Percentiles rank a stretch among this genome's conserved stretches.
Evolutionary conservation across 1,140 invertebrate genomes (phyloP).

Genomic region (Aphaenogaster rudis): DNA sequence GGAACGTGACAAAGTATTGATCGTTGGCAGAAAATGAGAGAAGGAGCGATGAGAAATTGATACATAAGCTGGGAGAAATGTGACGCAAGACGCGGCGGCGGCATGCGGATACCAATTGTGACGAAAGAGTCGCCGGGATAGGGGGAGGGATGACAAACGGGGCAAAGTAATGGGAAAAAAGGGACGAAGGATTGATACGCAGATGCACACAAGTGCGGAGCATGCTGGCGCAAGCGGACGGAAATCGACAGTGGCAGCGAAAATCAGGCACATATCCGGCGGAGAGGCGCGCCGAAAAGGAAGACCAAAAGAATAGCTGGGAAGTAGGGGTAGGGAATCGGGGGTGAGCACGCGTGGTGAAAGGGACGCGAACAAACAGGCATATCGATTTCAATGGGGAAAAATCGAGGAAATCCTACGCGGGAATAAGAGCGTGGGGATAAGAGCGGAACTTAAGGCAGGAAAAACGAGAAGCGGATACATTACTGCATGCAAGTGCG

Average conservation of each 20-base stretch:
- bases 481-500: slow-evolving; percentile 58
- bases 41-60: slow-evolving; percentile 49
- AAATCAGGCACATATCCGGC: slow-evolving; percentile 41
- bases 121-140: slow-evolving; percentile 7
- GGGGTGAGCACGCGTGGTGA: slow-evolving; percentile 42
- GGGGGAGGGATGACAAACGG: slow-evolving; percentile 41
- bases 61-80: slow-evolving; percentile 40
- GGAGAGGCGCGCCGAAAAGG: slow-evolving; percentile 10
- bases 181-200: slow-evolving; percentile 42
- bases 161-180: slow-evolving; percentile 38
- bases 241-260: slow-evolving; percentile 56
- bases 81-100: slow-evolving; percentile 26
- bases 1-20: slow-evolving; percentile 52
- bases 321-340: background rate
- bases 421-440: slow-evolving; percentile 32
- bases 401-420: slow-evolving; percentile 36
- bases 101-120: slow-evolving; percentile 42
- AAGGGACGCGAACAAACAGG: slow-evolving; percentile 61
- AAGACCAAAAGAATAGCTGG: slow-evolving; percentile 13
- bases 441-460: slow-evolving; percentile 57
- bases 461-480: slow-evolving; percentile 65
- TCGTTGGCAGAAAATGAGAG: slow-evolving; percentile 47
- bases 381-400: slow-evolving; percentile 60
- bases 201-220: slow-evolving; percentile 56
- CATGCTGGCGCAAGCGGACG: slow-evolving; percentile 47